A percentile compares a stretch with the other conserved stretches of the same genome.
These are phyloP conservation scores for Rotaria sp. DNA, from an alignment of 2,888 invertebrate species.

Conservation along the genomic window DNA sequence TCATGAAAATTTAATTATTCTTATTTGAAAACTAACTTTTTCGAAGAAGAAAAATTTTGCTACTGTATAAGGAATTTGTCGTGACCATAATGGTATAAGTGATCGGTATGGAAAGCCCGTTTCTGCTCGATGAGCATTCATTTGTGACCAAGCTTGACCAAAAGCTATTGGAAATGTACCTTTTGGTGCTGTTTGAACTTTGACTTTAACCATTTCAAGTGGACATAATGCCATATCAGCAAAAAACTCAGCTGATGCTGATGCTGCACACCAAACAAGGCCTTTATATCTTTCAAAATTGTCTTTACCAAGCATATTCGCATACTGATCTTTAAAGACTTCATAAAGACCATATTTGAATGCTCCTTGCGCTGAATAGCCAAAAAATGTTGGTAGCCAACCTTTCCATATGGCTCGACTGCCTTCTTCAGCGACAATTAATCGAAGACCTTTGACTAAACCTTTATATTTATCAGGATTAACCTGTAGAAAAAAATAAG, in stretches of 20 bases:
- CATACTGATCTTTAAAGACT: conserved; percentile 25
- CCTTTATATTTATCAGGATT: conserved; percentile 11
- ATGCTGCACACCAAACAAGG: conserved; percentile 2
- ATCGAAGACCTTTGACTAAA: neutral
- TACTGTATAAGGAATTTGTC: conserved; percentile 30
- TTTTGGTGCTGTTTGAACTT: conserved; percentile 20
- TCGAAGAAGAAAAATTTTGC: conserved; percentile 30
- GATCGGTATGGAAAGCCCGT: conserved; percentile 28
- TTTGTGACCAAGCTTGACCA: conserved; percentile 20
- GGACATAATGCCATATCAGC: conserved; percentile 9
- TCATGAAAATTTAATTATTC: neutral
- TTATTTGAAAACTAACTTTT: neutral
- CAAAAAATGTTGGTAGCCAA: conserved; percentile 17
- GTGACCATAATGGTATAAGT: conserved; percentile 25
- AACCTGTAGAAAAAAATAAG: neutral
- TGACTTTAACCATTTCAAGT: conserved; percentile 24
- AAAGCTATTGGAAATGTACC: conserved; percentile 12
- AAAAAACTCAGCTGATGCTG: neutral
- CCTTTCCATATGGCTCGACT: conserved; percentile 25
- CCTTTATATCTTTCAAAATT: conserved; percentile 22
- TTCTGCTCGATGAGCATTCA: neutral
- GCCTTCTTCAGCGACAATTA: conserved; percentile 15
- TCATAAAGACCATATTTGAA: conserved; percentile 18
- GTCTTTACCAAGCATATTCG: conserved; percentile 5
- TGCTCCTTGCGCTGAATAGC: conserved; percentile 25